Percentiles rank a stretch among this genome's conserved stretches.
Conservation (phyloP, 2,113 vertebrate genomes). For the Athene cunicularia region DNA sequence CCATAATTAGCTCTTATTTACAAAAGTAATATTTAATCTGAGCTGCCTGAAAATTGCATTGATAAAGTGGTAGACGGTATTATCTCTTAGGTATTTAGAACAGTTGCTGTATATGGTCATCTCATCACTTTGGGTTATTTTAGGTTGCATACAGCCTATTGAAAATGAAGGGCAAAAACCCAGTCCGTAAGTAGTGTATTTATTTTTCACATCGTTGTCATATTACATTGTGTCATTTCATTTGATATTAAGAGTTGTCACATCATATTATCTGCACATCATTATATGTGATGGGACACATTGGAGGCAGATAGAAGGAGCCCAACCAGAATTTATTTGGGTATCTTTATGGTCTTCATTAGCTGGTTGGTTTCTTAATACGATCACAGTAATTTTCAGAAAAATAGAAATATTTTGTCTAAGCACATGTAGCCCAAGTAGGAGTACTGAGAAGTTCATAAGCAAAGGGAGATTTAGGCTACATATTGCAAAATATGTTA, state of each 20-base stretch:
- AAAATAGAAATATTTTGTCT: conserved; percentile 23
- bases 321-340: conserved; percentile 37
- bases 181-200: neutral
- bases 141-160: fast-evolving
- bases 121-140: neutral
- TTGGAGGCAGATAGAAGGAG: conserved; percentile 33
- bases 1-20: neutral
- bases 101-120: neutral
- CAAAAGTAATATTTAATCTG: neutral
- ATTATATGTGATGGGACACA: neutral
- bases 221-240: neutral
- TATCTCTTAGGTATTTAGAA: neutral
- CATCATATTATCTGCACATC: neutral
- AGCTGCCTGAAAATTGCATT: neutral
- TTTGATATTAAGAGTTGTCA: conserved; percentile 2
- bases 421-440: neutral
- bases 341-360: neutral
- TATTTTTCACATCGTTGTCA: neutral
- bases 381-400: neutral
- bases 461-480: neutral
- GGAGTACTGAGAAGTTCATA: neutral
- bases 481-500: fast-evolving
- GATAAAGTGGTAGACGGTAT: neutral
- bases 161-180: neutral
- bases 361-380: neutral